A percentile compares a stretch with the other conserved stretches of the same genome.
Evolutionary conservation across 2,113 vertebrate species (phyloP).

Genomic region (Thunnus thynnus): DNA sequence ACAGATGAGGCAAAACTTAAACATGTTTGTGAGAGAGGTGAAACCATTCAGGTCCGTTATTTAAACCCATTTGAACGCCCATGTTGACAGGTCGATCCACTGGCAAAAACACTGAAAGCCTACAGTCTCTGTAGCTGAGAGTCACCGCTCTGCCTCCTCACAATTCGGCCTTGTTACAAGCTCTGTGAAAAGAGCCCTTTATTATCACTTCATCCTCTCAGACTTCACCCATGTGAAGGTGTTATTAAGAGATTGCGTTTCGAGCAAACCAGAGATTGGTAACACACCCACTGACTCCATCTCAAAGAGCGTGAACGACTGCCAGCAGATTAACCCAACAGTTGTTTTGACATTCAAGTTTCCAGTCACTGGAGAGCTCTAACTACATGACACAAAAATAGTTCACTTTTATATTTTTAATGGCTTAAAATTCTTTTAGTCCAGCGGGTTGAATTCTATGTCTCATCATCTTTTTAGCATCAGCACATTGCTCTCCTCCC

Average conservation of each 20-base stretch:
- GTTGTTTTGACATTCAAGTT: conserved; percentile 46
- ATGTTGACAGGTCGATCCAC: conserved; percentile 53
- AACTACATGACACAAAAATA: conserved; percentile 27
- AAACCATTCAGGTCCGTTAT: conserved; percentile 61
- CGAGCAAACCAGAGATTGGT: conserved; percentile 50
- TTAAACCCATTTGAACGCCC: conserved; percentile 61
- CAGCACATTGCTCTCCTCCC: conserved; percentile 54
- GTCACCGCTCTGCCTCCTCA: conserved; percentile 63
- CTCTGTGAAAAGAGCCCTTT: conserved; percentile 71
- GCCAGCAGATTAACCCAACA: conserved; percentile 51
- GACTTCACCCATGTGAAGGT: conserved; percentile 68
- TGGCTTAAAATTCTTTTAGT: conserved; percentile 35
- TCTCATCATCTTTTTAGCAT: conserved; percentile 69
- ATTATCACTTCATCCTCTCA: conserved; percentile 72
- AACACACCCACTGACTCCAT: conserved; percentile 57
- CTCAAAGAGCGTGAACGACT: conserved; percentile 55
- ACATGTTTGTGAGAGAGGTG: conserved; percentile 18
- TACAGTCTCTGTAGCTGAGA: conserved; percentile 48
- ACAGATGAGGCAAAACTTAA: conserved; percentile 10
- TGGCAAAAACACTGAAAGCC: conserved; percentile 54
- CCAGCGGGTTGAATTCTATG: conserved; percentile 35
- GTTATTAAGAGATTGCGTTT: conserved; percentile 79
- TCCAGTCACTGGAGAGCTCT: conserved; percentile 4
- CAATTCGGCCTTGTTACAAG: conserved; percentile 72
- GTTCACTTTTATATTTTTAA: conserved; percentile 21